These are phyloP conservation scores for Actias luna DNA, from an alignment of 2,888 invertebrate genomes.

Conservation along the genomic window DNA sequence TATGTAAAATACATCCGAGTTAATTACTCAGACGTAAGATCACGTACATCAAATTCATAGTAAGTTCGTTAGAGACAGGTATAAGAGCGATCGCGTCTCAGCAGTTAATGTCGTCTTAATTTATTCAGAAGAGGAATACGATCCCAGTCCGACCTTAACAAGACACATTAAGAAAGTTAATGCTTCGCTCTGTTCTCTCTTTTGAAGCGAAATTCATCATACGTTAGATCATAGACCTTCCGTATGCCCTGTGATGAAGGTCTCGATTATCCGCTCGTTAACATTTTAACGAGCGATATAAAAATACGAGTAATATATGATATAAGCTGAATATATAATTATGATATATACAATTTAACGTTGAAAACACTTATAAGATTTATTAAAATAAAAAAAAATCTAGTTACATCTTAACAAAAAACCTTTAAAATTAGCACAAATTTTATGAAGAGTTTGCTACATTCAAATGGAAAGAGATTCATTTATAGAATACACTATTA, in stretches of 20 bases:
- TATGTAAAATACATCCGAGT: constrained; percentile 8
- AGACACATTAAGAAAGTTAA: constrained; percentile 75
- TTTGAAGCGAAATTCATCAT: constrained; percentile 61
- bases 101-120: constrained; percentile 62
- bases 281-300: not conserved
- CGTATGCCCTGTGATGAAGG: not conserved
- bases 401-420: not conserved
- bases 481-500: not conserved
- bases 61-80: constrained; percentile 50
- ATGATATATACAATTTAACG: too few relatives aligned
- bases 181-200: constrained; percentile 62
- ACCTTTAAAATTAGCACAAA: not conserved
- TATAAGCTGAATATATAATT: too few relatives aligned
- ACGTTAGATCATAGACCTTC: constrained; percentile 48
- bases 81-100: constrained; percentile 54
- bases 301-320: too few relatives aligned
- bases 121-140: constrained; percentile 60
- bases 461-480: not conserved
- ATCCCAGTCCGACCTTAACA: constrained; percentile 60
- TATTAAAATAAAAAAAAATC: not conserved
- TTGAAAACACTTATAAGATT: too few relatives aligned
- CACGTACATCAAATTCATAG: constrained; percentile 35
- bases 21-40: constrained; percentile 21
- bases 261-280: not conserved
- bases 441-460: not conserved